Evolutionary conservation across 2,888 invertebrate genomes (phyloP), one percentile per base, ranked within the genome.

Genomic region (Heliconius hortense): DNA sequence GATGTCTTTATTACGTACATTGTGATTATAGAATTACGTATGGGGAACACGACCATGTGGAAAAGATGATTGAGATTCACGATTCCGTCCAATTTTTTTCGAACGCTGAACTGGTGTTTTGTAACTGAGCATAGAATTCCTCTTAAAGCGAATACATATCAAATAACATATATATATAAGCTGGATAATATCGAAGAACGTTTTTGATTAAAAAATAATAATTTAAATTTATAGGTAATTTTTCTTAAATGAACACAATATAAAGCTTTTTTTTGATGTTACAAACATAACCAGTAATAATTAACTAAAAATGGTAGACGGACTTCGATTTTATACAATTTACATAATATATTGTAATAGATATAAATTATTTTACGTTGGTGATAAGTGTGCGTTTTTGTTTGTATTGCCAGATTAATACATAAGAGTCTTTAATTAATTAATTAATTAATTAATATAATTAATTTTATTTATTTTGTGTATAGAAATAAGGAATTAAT

Each of bases 1-100:
- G 91, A 92, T 93, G 92, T 90, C 90, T 90, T 90, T 88, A 87
- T 89, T 87, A 84, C 82, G 82, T 85, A 82, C 76, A 83, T 88
- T 90, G 90, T 90, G 90, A 89, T 89, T 77, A 79, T 82, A 78
- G 82, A 79, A 82, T 82, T 83, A 82, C 82, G 82, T 82, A 79
- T 77, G 77, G 77, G 66, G 73, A 81, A 81, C 78, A 76, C 78
- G 75, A 72, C 24, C 62, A 69, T 53, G 56, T 43, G 74, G 64
- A 80, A 81, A 80, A 77, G 43, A 76, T 73, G 77, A 82, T 80
- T 85, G 87, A 87, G 87, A 87, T 88, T 87, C 87, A 78, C 77
- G n/a, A 76, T 76, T 2, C 18, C 64, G 63, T 71, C 28, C 63
- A 66, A 28, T 28, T 10, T 39, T 59, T 39, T 24, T 24, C 7